Base-by-base conservation (phyloP, 2,888 invertebrate genomes). In the Hemaris fuciformis region DNA sequence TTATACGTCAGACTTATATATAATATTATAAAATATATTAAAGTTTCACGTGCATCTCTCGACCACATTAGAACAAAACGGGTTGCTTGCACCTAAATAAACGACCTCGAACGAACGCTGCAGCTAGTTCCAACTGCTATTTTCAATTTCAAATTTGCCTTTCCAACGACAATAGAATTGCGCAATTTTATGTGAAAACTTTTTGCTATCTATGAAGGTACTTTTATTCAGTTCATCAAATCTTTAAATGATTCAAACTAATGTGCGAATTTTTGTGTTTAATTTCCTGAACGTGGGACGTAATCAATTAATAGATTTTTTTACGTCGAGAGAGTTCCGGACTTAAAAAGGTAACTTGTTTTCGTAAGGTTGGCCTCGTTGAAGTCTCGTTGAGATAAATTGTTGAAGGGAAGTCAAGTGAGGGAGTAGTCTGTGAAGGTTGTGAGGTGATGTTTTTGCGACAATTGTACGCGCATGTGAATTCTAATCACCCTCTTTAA, bases 81-180 rank as follows among this genome's bases (percentile, higher is more conserved):
- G 69, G 70, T 75, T 65, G 62, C 64, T 62, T 70, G 69, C 72
- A 72, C 69, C 82, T 83, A 83, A 87, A 87, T 83, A 87, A 86
- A 84, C 80, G 75, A 72, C 60, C 69, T 69, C 69, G 67, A 61
- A 64, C 66, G 72, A 72, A 69, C 73, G 69, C 64, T 76, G 77
- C 77, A 78, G 73, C 74, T 75, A 71, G 73, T 72, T 76, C 79
- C 79, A 71, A 83, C 84, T 84, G 79, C 85, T 87, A 83, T 87
- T 89, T 89, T 88, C 86, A 88, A 88, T 89, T 89, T 87, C 81
- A 87, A 87, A 87, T 88, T 87, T 85, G 80, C 81, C 80, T 79
- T 79, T 77, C 79, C 78, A 81, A 81, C 79, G 83, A 85, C 84
- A 83, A 83, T 82, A 81, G 81, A 82, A 84, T 83, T 81, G 83